Conservation (phyloP, 2,113 vertebrate species). For the Neomonachus schauinslandi region DNA sequence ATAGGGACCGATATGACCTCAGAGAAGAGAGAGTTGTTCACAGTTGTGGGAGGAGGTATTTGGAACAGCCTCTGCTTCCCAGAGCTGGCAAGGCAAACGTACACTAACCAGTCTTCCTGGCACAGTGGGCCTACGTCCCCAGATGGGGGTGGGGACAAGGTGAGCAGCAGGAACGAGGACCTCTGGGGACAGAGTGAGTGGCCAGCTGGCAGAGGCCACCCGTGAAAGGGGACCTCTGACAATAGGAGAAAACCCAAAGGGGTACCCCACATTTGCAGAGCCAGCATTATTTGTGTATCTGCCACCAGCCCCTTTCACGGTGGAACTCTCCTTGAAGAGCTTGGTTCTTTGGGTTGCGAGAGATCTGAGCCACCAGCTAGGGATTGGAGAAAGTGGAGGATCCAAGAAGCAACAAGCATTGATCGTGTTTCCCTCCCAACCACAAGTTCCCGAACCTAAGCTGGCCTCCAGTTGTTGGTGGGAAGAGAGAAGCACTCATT, state of each 20-base stretch:
- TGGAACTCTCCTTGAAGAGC: neutral
- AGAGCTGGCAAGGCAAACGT: neutral
- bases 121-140: neutral
- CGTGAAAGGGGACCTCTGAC: neutral
- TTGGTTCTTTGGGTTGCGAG: neutral
- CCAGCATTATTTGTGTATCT: neutral
- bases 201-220: neutral
- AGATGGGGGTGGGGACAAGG: neutral
- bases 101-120: neutral
- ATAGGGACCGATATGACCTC: neutral
- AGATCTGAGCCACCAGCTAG: neutral
- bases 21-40: neutral
- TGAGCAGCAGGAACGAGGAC: neutral
- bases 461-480: no score
- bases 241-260: neutral
- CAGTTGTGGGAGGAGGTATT: neutral
- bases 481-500: neutral
- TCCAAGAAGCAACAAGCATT: neutral
- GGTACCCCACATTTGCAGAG: neutral
- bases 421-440: neutral
- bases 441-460: neutral
- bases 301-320: neutral
- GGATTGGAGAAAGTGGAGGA: neutral
- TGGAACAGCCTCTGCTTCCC: neutral
- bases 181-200: no score